Evolutionary conservation across 1,140 invertebrate genomes (phyloP).

Genomic region (Grapholita molesta): DNA sequence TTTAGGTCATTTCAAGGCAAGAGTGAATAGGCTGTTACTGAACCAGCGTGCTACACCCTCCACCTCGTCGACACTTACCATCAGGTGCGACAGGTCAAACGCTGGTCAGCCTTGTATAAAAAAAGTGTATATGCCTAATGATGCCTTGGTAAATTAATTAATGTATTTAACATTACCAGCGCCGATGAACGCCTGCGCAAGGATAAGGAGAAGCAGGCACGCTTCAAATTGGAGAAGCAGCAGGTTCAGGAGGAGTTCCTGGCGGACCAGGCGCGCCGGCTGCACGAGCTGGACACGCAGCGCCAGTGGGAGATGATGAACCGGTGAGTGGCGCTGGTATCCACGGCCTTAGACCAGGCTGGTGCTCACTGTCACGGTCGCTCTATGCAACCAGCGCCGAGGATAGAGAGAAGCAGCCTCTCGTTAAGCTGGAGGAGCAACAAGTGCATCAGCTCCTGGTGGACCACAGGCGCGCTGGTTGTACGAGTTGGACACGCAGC

Average conservation of each 20-base stretch:
- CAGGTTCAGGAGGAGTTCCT: slow-evolving; percentile 41
- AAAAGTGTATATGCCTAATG: too few relatives aligned
- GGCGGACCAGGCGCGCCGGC: slow-evolving; percentile 39
- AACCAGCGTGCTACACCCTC: too few relatives aligned
- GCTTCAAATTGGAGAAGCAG: slow-evolving; percentile 35
- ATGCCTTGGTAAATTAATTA: too few relatives aligned
- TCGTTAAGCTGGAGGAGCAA: slow-evolving; percentile 32
- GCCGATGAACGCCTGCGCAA: slow-evolving; percentile 39
- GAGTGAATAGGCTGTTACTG: too few relatives aligned
- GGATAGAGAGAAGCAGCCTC: too few relatives aligned
- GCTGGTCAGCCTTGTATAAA: too few relatives aligned
- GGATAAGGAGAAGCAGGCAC: slow-evolving; percentile 29
- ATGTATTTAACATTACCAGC: slow-evolving; percentile 24
- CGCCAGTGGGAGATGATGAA: slow-evolving; percentile 67
- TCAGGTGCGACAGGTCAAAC: too few relatives aligned
- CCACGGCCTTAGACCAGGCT: too few relatives aligned
- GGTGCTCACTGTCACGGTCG: too few relatives aligned
- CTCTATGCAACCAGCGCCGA: too few relatives aligned
- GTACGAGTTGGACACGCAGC: slow-evolving; percentile 48
- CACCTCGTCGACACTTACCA: too few relatives aligned
- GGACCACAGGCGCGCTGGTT: slow-evolving; percentile 43
- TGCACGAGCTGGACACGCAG: slow-evolving; percentile 49
- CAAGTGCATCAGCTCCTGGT: slow-evolving; percentile 38
- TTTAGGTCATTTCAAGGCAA: too few relatives aligned
- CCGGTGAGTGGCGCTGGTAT: slow-evolving; percentile 44